Conservation (phyloP, 1,140 invertebrate species). For the Orussus abietinus region DNA sequence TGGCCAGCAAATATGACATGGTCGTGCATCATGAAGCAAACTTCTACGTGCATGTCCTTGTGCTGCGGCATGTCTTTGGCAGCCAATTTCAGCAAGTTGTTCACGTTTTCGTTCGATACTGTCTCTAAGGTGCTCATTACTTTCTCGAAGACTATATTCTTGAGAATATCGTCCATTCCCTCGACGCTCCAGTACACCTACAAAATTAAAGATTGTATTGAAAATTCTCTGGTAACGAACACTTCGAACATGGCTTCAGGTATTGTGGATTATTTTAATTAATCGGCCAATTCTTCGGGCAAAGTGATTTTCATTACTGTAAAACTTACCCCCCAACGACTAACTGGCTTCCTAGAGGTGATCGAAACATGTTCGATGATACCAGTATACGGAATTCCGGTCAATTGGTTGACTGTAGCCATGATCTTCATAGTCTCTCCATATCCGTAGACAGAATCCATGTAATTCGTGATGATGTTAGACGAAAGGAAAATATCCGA, state of each 20-base stretch:
- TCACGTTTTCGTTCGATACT: conserved; percentile 20
- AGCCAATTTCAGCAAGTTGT: conserved; percentile 16
- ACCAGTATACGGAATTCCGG: conserved; percentile 23
- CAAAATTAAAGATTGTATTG: conserved; percentile 2
- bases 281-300: too few relatives aligned
- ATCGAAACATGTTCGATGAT: conserved; percentile 16
- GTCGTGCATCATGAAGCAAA: conserved; percentile 23
- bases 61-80: conserved; percentile 10
- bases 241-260: too few relatives aligned
- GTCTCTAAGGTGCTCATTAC: not conserved
- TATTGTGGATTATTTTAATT: too few relatives aligned
- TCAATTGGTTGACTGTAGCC: conserved; percentile 19
- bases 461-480: conserved; percentile 29
- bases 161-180: conserved; percentile 15
- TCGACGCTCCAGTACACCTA: conserved; percentile 27
- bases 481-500: too few relatives aligned
- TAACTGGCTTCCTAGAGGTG: conserved; percentile 16
- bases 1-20: conserved; percentile 19
- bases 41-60: conserved; percentile 24
- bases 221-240: too few relatives aligned
- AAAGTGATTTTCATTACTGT: conserved; percentile 1
- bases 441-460: conserved; percentile 31
- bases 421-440: conserved; percentile 22
- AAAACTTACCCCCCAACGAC: conserved; percentile 24
- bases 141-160: conserved; percentile 8